Base-by-base conservation (phyloP, 2,888 invertebrate species). In the Cenopis cana region DNA sequence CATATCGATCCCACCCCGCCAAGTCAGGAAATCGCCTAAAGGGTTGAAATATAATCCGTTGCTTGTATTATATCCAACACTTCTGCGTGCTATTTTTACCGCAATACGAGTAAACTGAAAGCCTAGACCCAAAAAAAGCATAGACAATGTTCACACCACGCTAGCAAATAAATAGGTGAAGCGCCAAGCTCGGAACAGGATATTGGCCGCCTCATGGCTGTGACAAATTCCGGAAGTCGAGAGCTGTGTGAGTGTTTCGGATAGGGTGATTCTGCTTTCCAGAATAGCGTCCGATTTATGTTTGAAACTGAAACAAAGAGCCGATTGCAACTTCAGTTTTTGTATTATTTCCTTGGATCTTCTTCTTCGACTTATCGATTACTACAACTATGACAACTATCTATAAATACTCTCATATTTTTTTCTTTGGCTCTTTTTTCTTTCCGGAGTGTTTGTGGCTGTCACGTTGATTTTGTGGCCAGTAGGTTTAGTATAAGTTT, bases 181-280 rank as follows among this genome's bases (percentile, higher is more conserved):
- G 46, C 56, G 69, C 52, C 69, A 72, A 52, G 69, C 62, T 66
- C 75, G 75, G 75, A 75, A 69, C 33, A 82, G 87, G 87, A 87
- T 85, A 87, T 87, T 86, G 83, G 83, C 81, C 79, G 82, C 85
- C 80, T 85, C 83, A 82, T 79, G 82, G 82, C 78, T 78, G 82
- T 81, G 86, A 85, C 82, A 80, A 83, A 80, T 84, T 84, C 86
- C 86, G 83, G 76, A 77, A 33, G 64, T 64, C 33, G 50, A 59
- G 46, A 49, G 69, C 56, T 61, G 61, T 14, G 29, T 60, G 52
- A 56, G 52, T 69, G 41, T 70, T 65, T 38, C 18, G 29, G 52
- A 20, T 14, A 59, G 66, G 59, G 24, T 49, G 65, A 69, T 69
- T 69, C 65, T 65, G 57, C n/a, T 38, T 33, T 38, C 57, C 57